Base-by-base conservation (phyloP, 1,140 invertebrate genomes). In the Magallana angulata region DNA sequence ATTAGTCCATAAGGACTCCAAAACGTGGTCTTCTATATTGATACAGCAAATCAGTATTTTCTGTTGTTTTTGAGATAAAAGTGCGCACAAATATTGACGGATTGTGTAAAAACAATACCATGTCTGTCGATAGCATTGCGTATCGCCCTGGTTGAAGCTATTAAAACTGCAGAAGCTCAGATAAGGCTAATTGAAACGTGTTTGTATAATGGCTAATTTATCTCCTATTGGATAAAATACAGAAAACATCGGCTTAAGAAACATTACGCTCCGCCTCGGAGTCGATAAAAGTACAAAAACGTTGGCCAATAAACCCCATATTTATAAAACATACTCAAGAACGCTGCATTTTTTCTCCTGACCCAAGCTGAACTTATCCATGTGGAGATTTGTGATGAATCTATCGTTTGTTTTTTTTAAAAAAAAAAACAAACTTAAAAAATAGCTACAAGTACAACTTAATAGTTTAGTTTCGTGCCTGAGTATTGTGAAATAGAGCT, bases 131-230 rank as follows among this genome's bases (percentile, higher is more conserved):
- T 58, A 82, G 4, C 68, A 76, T 36, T 76, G 36, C 24, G 8
- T 76, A 30, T 76, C 18, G 68, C 68, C 68, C 24, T 76, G 24
- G 68, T 82, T 82, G 9, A 24, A 56, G 48, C 57, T 82, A 82
- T 76, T 76, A 76, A 76, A 76, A 76, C 68, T 82, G 81, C 57
- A 57, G 81, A 58, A 57, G 14, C 14, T 7, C 56, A 57, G 81
- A 82, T 82, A 82, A 82, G 48, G 57, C 81, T 82, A 82, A 82
- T 82, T 82, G 81, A 82, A 82, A 82, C 48, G 81, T 82, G 81
- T 82, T 57, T 58, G 57, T 82, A 58, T n/a, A 57, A 82, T 58
- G 48, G 81, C n/a, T 82, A n/a, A 57, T 58, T 82, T 82, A 82
- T 82, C 81, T 82, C 16, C 81, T n/a, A 82, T 82, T 82, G 81